Base-by-base conservation (phyloP, 2,888 invertebrate species). In the Cyclophora punctaria region DNA sequence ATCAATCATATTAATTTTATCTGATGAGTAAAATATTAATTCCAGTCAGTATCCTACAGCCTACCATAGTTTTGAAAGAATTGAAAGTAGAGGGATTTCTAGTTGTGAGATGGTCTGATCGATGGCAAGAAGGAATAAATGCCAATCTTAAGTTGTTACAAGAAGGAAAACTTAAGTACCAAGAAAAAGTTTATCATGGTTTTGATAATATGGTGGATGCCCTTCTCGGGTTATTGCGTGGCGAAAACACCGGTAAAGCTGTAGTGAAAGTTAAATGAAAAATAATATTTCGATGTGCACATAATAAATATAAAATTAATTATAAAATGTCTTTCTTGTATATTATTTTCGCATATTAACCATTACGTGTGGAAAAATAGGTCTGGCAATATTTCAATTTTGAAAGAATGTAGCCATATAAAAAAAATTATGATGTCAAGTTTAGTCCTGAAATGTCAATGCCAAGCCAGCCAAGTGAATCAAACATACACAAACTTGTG, bases 141-240 rank as follows among this genome's bases (percentile, higher is more conserved):
- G 90, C 91, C 59, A 92, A 94, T 75, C 64, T 90, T n/a, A 73
- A 89, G 52, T 93, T 92, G 92, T 78, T 94, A 52, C 77, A 80
- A 46, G 90, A 92, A 81, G 94, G 93, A 43, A 94, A 93, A 78
- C 64, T 95, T 6, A 90, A 91, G 65, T 92, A 92, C 67, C 84
- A 85, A 56, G 95, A 95, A 75, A 93, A 93, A 45, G 69, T 92
- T 2, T 93, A 92, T 2, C 80, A 92, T 53, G 94, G 94, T 2
- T 94, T 95, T 75, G 93, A 93, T 57, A 93, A 93, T 62, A 92
- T 93, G 90, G 92, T 93, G 2, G 86, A 91, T 46, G 93, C 94
- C 41, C 90, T 94, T 54, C 83, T 91, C 49, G 92, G 90, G 7
- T 88, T 94, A 71, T 75, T 90, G 4, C 73, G 81, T 49, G 94